A percentile compares a stretch with the other conserved stretches of the same genome.
Conservation (phyloP, 2,888 invertebrate genomes). For the Andrena praecox region DNA sequence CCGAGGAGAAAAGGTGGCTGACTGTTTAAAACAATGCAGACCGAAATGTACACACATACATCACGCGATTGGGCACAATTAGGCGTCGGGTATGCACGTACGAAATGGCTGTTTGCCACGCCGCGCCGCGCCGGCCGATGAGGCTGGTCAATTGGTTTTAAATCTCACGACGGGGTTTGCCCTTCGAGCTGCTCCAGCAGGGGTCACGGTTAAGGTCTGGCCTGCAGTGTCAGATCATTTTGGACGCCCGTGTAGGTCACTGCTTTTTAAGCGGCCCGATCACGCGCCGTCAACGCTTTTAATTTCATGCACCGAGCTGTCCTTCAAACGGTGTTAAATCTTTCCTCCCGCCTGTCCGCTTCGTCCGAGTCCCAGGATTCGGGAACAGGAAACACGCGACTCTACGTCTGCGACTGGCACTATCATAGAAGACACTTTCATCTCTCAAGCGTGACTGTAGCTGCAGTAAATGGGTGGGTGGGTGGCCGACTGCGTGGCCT, state of each 20-base stretch:
- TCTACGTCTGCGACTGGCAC: too few relatives aligned
- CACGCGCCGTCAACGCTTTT: slow-evolving; percentile 40
- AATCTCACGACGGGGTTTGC: slow-evolving; percentile 62
- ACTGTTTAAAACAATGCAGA: not conserved
- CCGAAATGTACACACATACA: not conserved
- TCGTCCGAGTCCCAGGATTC: not conserved
- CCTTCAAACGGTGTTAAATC: slow-evolving; percentile 43
- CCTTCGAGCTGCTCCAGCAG: slow-evolving; percentile 55
- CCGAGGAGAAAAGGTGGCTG: not conserved
- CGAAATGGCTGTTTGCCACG: slow-evolving; percentile 40
- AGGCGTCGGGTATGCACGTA: slow-evolving; percentile 28
- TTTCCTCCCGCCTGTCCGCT: slow-evolving; percentile 16
- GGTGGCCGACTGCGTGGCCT: too few relatives aligned
- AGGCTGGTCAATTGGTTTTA: slow-evolving; percentile 60
- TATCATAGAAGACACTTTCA: too few relatives aligned
- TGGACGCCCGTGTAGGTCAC: slow-evolving; percentile 74
- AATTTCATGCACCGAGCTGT: slow-evolving; percentile 49
- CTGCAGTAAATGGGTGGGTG: too few relatives aligned
- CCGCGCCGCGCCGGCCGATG: slow-evolving; percentile 26
- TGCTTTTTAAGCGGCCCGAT: slow-evolving; percentile 51
- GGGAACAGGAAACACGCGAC: too few relatives aligned
- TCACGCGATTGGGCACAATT: slow-evolving; percentile 27
- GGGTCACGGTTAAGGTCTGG: slow-evolving; percentile 73
- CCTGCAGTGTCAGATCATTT: slow-evolving; percentile 72
- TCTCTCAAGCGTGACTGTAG: too few relatives aligned